Conservation (phyloP, 2,888 invertebrate species). For the Ceraclea dissimilis region DNA sequence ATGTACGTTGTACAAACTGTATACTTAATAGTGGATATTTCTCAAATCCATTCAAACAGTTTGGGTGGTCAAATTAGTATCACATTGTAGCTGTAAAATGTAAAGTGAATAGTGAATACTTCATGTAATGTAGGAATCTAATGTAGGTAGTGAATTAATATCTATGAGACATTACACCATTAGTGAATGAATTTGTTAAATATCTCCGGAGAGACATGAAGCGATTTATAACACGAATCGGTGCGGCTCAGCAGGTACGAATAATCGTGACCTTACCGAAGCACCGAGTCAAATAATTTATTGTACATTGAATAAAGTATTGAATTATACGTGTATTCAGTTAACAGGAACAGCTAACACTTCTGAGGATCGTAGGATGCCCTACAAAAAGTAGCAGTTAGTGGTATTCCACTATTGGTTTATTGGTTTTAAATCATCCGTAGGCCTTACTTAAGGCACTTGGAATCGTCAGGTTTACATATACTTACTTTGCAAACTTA, state of each 20-base stretch:
- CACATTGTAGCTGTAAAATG: background rate
- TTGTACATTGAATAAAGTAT: too few relatives aligned
- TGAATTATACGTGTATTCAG: too few relatives aligned
- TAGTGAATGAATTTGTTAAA: slow-evolving; percentile 1
- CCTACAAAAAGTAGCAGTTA: too few relatives aligned
- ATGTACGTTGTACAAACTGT: too few relatives aligned
- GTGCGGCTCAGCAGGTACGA: background rate
- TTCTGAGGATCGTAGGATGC: too few relatives aligned
- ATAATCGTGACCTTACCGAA: background rate
- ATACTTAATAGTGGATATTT: too few relatives aligned
- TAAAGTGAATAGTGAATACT: background rate
- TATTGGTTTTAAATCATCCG: too few relatives aligned
- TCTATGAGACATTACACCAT: background rate
- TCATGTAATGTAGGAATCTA: background rate
- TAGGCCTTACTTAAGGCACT: too few relatives aligned
- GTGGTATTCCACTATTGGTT: too few relatives aligned
- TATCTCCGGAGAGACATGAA: background rate
- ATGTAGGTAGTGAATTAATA: background rate
- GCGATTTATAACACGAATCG: background rate
- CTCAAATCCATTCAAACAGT: background rate
- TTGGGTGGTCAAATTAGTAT: background rate
- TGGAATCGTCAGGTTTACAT: too few relatives aligned
- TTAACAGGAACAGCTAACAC: background rate
- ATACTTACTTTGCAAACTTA: too few relatives aligned
- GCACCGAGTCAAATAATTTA: too few relatives aligned